A percentile compares a stretch with the other conserved stretches of the same genome.
Evolutionary conservation across 2,888 invertebrate species (phyloP).

Genomic region (Athetis lepigone): DNA sequence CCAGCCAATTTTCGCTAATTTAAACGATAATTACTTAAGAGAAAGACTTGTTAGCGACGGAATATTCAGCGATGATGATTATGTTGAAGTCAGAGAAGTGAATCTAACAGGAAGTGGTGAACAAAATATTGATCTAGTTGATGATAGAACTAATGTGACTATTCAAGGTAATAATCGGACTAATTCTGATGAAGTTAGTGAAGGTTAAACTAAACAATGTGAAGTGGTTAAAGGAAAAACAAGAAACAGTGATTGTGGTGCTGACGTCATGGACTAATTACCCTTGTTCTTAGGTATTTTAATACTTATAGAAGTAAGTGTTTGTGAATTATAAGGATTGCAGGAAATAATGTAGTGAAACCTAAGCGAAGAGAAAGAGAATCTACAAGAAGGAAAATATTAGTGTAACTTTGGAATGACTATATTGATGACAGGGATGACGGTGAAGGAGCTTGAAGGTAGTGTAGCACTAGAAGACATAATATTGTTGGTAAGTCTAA

Average conservation of each 20-base stretch:
- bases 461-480: no score
- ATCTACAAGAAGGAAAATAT: not conserved
- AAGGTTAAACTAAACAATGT: conserved; percentile 25
- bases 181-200: conserved; percentile 31
- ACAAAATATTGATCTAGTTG: conserved; percentile 38
- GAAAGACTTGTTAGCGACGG: conserved; percentile 78
- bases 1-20: conserved; percentile 80
- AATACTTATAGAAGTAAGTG: not conserved
- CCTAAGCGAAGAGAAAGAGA: no score
- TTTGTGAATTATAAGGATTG: not conserved
- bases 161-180: conserved; percentile 15
- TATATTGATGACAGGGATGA: no score
- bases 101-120: conserved; percentile 59
- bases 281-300: not conserved
- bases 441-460: no score
- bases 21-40: conserved; percentile 79
- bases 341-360: not conserved
- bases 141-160: conserved; percentile 18
- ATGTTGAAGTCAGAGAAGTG: conserved; percentile 64
- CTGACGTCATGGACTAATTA: not conserved
- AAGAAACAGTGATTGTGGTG: not conserved
- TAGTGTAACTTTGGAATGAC: not conserved
- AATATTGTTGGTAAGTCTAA: no score
- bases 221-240: conserved; percentile 6
- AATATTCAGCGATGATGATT: conserved; percentile 62